phyloP scores from a whole-genome alignment of 1,140 invertebrate genomes.

The Brachionus koreanus region DNA sequence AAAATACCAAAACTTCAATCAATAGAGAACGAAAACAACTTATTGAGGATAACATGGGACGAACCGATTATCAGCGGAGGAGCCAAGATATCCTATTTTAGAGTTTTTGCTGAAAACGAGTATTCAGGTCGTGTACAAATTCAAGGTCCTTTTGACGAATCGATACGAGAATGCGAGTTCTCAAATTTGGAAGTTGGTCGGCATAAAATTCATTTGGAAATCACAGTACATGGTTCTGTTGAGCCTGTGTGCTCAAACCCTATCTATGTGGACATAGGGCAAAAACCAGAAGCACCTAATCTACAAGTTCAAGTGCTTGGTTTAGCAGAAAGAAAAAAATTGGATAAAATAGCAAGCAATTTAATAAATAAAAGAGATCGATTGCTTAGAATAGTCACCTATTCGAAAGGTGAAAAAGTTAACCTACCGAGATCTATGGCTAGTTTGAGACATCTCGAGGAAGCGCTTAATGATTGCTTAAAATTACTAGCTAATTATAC shows the following conservation, averaged over 20 bases:
- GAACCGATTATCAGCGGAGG: conserved; percentile 54
- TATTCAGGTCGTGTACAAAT: conserved; percentile 2
- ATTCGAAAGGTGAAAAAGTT: conserved; percentile 41
- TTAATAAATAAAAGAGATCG: conserved; percentile 57
- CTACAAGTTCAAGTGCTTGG: conserved; percentile 55
- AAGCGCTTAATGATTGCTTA: conserved; percentile 54
- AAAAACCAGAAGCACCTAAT: conserved; percentile 53
- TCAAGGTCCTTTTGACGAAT: conserved; percentile 17
- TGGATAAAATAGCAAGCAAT: conserved; percentile 56
- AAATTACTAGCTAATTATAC: conserved; percentile 52
- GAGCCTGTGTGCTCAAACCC: conserved; percentile 53
- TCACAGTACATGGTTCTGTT: conserved; percentile 52
- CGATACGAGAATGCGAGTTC: conserved; percentile 31
- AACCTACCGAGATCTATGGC: conserved; percentile 52
- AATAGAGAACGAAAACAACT: conserved; percentile 52
- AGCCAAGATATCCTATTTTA: conserved; percentile 57
- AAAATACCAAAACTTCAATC: conserved; percentile 50
- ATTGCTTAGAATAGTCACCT: conserved; percentile 45
- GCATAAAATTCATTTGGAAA: conserved; percentile 42
- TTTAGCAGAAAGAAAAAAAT: conserved; percentile 53
- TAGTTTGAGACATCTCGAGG: conserved; percentile 52
- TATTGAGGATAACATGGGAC: conserved; percentile 54
- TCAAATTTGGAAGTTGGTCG: not conserved
- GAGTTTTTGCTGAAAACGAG: conserved; percentile 47
- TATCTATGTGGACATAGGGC: conserved; percentile 51